These are phyloP conservation scores for Cantharis flavilabris DNA, from an alignment of 2,888 invertebrate genomes.

Conservation along the genomic window DNA sequence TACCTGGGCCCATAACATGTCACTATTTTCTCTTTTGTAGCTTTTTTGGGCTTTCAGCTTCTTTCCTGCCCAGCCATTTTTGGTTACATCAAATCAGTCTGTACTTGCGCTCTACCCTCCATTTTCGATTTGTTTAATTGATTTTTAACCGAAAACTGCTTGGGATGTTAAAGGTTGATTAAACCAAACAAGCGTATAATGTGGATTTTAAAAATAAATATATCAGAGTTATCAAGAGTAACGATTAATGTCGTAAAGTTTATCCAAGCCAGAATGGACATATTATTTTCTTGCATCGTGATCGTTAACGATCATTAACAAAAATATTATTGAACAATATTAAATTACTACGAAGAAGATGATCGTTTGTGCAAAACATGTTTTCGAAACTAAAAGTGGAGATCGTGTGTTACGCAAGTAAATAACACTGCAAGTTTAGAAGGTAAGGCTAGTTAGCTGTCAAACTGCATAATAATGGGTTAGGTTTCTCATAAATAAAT, in stretches of 20 bases:
- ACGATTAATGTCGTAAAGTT: not conserved
- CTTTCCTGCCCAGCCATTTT: too few relatives aligned
- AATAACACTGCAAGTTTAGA: conserved; percentile 30
- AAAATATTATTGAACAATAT: conserved; percentile 1
- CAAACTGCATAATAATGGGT: conserved; percentile 51
- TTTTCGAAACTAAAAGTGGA: conserved; percentile 9
- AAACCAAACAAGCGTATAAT: not conserved
- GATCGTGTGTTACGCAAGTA: conserved; percentile 32
- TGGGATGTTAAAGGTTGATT: not conserved
- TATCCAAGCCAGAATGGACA: not conserved
- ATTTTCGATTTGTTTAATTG: too few relatives aligned
- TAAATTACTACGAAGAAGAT: not conserved
- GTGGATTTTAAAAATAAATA: not conserved
- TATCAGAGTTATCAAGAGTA: not conserved
- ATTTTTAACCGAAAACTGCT: not conserved
- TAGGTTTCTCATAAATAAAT: conserved; percentile 53
- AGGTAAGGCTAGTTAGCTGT: conserved; percentile 46
- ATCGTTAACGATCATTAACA: not conserved
- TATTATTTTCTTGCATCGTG: not conserved
- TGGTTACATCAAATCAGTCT: too few relatives aligned
- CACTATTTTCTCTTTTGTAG: too few relatives aligned
- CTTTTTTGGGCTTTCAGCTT: too few relatives aligned
- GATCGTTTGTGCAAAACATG: not conserved
- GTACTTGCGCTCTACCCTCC: too few relatives aligned
- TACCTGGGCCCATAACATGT: too few relatives aligned